A percentile compares a stretch with the other conserved stretches of the same genome.
Evolutionary conservation across 2,797 vertebrate species (phyloP).

Genomic region (Decapterus maruadsi): DNA sequence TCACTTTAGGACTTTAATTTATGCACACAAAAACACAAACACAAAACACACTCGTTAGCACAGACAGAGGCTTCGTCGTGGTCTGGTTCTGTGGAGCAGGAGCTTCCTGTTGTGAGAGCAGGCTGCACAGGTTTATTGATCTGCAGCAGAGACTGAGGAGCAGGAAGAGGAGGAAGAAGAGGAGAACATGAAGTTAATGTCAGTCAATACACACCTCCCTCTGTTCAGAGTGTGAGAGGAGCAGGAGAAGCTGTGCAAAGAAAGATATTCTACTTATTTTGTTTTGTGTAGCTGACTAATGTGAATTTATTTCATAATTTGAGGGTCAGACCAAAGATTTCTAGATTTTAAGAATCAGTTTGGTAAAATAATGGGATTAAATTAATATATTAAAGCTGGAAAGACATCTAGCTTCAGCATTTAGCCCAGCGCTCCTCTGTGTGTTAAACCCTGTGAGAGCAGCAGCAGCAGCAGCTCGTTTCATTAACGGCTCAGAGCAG

Average conservation of each 20-base stretch:
- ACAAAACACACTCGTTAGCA: no score
- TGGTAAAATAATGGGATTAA: no score
- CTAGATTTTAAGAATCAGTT: no score
- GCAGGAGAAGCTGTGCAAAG: no score
- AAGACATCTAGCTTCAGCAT: background rate
- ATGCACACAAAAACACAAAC: no score
- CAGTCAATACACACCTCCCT: background rate
- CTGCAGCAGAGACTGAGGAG: background rate
- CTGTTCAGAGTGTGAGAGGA: background rate
- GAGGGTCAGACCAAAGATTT: no score
- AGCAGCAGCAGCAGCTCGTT: background rate
- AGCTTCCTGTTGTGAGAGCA: slow-evolving; percentile 27
- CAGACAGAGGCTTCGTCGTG: no score
- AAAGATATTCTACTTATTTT: no score
- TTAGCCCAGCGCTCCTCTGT: background rate
- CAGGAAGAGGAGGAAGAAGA: slow-evolving; percentile 21
- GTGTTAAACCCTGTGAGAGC: background rate
- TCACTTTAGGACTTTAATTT: background rate
- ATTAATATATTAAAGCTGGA: no score
- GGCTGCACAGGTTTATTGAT: slow-evolving; percentile 6
- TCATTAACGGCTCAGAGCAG: background rate
- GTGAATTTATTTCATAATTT: no score
- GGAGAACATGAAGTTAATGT: background rate
- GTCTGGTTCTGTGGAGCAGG: background rate
- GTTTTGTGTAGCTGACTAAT: no score